Conservation (phyloP, 2,888 invertebrate species). For the Apamea crenata region DNA sequence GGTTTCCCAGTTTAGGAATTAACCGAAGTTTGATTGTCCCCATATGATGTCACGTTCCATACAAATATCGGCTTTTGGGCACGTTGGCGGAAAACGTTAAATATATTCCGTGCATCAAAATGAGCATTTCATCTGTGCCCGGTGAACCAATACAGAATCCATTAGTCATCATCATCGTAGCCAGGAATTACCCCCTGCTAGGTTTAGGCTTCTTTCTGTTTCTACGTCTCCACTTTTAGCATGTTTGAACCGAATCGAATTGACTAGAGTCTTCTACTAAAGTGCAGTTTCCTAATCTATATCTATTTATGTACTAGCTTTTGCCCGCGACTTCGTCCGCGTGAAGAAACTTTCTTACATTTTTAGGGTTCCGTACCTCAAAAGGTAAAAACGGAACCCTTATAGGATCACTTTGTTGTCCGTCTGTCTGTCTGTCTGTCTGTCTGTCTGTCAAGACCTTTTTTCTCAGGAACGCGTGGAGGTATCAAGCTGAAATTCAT, state of each 20-base stretch:
- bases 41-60: background rate
- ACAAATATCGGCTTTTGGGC: background rate
- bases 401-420: no score
- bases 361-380: no score
- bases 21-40: background rate
- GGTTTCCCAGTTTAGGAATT: background rate
- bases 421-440: no score
- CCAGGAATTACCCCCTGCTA: background rate
- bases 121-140: background rate
- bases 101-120: background rate
- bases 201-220: background rate
- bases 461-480: no score
- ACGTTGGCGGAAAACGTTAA: background rate
- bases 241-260: background rate
- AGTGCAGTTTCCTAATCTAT: background rate
- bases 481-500: no score
- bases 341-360: no score
- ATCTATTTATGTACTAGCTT: no score
- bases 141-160: conserved; percentile 1
- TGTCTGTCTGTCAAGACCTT: no score
- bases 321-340: no score
- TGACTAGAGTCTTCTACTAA: conserved; percentile 12
- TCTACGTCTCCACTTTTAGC: conserved; percentile 4
- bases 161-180: background rate
- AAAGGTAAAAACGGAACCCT: no score